A percentile compares a stretch with the other conserved stretches of the same genome.
Evolutionary conservation across 2,113 vertebrate genomes (phyloP).

Genomic region (Hucho hucho): DNA sequence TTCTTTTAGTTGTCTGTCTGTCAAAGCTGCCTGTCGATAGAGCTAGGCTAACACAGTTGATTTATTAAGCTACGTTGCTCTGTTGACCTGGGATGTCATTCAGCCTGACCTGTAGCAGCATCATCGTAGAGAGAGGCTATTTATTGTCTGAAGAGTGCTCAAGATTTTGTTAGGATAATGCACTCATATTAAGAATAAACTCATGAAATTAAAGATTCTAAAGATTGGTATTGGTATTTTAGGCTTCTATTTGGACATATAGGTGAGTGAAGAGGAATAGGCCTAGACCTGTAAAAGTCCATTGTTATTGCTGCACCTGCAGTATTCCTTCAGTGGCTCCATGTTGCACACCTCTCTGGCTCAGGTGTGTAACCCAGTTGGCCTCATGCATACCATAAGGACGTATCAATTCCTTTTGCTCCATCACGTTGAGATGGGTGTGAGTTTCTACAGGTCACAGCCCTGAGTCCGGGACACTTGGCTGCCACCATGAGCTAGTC

Average conservation of each 20-base stretch:
- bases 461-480: background rate
- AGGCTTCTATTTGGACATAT: background rate
- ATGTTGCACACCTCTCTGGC: conserved; percentile 9
- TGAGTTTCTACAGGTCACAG: conserved; percentile 25
- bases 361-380: conserved; percentile 20
- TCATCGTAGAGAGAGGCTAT: background rate
- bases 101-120: too few species aligned
- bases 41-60: background rate
- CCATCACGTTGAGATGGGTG: conserved; percentile 13
- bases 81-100: background rate
- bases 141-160: background rate
- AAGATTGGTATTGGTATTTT: too few species aligned
- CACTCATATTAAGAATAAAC: background rate
- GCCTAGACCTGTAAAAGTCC: background rate
- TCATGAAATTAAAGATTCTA: too few species aligned
- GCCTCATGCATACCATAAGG: conserved; percentile 27
- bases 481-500: conserved; percentile 4
- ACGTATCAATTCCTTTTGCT: conserved; percentile 24
- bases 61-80: background rate
- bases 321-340: background rate
- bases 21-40: background rate
- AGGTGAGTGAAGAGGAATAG: background rate
- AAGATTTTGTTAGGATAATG: background rate
- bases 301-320: background rate
- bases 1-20: background rate